Evolutionary conservation across 2,113 vertebrate genomes (phyloP).

Genomic region (Oplegnathus fasciatus): DNA sequence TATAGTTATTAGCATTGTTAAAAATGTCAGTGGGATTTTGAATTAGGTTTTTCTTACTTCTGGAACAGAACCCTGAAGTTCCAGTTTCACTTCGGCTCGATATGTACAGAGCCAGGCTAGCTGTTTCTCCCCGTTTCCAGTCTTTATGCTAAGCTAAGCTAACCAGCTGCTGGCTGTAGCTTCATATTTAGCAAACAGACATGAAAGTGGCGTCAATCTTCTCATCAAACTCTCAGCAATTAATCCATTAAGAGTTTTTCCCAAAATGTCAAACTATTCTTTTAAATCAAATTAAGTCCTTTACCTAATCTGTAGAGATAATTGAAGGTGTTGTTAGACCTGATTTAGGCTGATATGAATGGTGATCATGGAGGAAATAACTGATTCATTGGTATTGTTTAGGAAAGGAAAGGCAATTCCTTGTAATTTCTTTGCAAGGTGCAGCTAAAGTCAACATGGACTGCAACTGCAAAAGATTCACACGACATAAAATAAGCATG

Average conservation of each 20-base stretch:
- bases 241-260: neutral
- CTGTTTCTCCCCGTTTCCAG: neutral
- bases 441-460: slow-evolving; percentile 2
- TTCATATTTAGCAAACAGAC: neutral
- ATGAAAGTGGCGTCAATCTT: neutral
- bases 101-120: neutral
- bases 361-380: too few relatives aligned
- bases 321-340: neutral
- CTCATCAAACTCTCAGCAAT: neutral
- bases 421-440: neutral
- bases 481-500: slow-evolving; percentile 22
- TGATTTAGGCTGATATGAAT: neutral
- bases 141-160: slow-evolving; percentile 16
- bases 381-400: neutral
- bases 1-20: neutral
- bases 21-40: neutral
- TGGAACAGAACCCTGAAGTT: neutral
- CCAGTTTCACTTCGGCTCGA: neutral
- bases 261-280: neutral
- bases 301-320: neutral
- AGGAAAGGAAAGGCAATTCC: neutral
- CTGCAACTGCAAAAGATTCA: slow-evolving; percentile 26
- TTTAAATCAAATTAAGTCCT: neutral
- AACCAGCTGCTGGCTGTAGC: neutral
- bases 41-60: neutral